phyloP scores from a whole-genome alignment of 1,140 invertebrate genomes.

The Yoshiicerus persimilis region DNA sequence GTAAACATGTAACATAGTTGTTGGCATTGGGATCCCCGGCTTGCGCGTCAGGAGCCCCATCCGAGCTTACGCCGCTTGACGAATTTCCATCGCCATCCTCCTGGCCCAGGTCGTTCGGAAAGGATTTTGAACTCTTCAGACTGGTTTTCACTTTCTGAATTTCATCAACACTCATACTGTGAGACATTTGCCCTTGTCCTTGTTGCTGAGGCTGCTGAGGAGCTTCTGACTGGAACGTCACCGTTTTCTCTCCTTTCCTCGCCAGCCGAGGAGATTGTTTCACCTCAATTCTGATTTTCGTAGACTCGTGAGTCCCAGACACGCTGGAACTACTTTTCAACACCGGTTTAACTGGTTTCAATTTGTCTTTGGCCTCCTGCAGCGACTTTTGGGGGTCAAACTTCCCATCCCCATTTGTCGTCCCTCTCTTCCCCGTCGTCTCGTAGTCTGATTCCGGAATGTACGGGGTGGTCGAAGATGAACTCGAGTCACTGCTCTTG shows the following conservation, averaged over 20 bases:
- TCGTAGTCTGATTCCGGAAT: neutral
- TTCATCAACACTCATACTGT: constrained; percentile 82
- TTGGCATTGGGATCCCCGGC: neutral
- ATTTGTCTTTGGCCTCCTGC: constrained; percentile 45
- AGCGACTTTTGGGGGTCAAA: constrained; percentile 45
- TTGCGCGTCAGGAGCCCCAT: constrained; percentile 68
- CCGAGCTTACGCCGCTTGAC: constrained; percentile 80
- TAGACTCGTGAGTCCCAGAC: neutral
- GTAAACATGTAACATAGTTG: constrained; percentile 52
- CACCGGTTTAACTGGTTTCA: constrained; percentile 43
- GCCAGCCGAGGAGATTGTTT: constrained; percentile 48
- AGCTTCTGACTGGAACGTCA: constrained; percentile 44
- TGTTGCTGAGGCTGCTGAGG: neutral
- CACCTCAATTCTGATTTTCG: constrained; percentile 50
- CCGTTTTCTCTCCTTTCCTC: constrained; percentile 50
- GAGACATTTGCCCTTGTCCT: constrained; percentile 59
- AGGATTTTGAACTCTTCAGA: constrained; percentile 79
- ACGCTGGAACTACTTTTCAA: constrained; percentile 33
- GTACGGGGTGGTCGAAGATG: neutral
- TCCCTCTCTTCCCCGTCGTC: neutral
- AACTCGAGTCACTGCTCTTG: constrained; percentile 22
- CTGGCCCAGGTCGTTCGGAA: constrained; percentile 72
- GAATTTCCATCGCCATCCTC: constrained; percentile 68
- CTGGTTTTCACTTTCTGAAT: constrained; percentile 78
- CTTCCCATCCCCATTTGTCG: neutral